A percentile compares a stretch with the other conserved stretches of the same genome.
phyloP scores from a whole-genome alignment of 2,113 vertebrate genomes.

The Origma solitaria region DNA sequence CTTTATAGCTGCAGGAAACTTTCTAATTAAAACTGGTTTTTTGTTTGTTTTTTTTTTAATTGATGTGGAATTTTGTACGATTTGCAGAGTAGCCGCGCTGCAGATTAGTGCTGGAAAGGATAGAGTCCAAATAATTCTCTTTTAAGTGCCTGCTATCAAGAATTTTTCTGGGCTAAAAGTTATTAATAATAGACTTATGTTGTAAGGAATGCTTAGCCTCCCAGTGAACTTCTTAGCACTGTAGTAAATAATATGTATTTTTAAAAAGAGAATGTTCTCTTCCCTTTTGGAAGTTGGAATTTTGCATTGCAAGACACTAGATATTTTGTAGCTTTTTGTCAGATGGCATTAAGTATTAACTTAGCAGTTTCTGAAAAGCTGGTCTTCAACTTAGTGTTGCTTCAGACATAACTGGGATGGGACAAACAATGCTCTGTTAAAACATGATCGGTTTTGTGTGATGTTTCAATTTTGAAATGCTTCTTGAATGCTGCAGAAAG shows the following conservation, averaged over 20 bases:
- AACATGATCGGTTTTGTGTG: neutral
- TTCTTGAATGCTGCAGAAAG: neutral
- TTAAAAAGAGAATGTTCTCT: neutral
- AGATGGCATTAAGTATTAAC: neutral
- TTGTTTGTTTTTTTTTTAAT: neutral
- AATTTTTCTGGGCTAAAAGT: neutral
- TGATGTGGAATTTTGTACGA: neutral
- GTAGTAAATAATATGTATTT: neutral
- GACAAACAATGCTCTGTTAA: neutral
- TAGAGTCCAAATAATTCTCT: neutral
- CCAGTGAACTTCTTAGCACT: constrained; percentile 3
- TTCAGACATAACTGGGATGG: neutral
- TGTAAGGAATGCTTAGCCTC: constrained; percentile 24
- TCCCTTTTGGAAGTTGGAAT: neutral
- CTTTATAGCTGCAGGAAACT: neutral
- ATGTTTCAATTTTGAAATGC: neutral
- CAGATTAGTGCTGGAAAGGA: neutral
- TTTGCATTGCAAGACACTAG: neutral
- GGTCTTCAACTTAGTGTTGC: neutral
- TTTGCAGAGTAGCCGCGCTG: neutral
- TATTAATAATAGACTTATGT: neutral
- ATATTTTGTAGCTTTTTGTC: neutral
- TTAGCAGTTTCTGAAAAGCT: neutral
- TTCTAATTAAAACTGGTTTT: neutral
- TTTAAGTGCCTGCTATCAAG: neutral